Conservation (phyloP, 1,140 invertebrate species). For the Drosophila nebulosa region DNA sequence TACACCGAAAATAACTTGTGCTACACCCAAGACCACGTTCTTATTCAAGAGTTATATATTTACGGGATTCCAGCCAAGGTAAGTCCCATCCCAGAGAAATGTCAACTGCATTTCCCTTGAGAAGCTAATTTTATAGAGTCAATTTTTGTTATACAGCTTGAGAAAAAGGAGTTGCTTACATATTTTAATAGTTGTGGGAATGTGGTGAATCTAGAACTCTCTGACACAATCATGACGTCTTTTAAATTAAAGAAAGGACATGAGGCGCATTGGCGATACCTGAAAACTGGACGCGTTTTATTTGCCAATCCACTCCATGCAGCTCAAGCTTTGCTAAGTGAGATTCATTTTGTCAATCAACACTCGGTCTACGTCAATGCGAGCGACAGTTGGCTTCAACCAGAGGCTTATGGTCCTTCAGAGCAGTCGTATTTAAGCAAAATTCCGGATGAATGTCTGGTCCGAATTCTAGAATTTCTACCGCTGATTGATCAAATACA, state of each 20-base stretch:
- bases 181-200: slow-evolving; percentile 42
- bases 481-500: too few relatives aligned
- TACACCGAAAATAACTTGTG: slow-evolving; percentile 32
- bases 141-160: too few relatives aligned
- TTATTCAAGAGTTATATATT: slow-evolving; percentile 42
- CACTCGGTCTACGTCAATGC: slow-evolving; percentile 20
- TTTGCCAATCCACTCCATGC: slow-evolving; percentile 35
- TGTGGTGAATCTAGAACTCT: slow-evolving; percentile 22
- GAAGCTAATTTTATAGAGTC: too few relatives aligned
- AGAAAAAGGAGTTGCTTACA: not conserved
- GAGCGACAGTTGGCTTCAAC: slow-evolving; percentile 65
- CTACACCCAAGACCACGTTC: slow-evolving; percentile 63
- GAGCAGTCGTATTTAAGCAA: not conserved
- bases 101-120: too few relatives aligned
- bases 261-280: not conserved
- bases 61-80: slow-evolving; percentile 34
- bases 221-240: not conserved
- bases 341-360: slow-evolving; percentile 20
- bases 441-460: slow-evolving; percentile 6
- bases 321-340: slow-evolving; percentile 26
- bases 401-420: slow-evolving; percentile 20
- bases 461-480: not conserved
- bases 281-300: slow-evolving; percentile 21
- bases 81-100: not conserved
- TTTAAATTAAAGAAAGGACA: too few relatives aligned